Conservation (phyloP, 2,888 invertebrate species). For the Abrostola triplasia region DNA sequence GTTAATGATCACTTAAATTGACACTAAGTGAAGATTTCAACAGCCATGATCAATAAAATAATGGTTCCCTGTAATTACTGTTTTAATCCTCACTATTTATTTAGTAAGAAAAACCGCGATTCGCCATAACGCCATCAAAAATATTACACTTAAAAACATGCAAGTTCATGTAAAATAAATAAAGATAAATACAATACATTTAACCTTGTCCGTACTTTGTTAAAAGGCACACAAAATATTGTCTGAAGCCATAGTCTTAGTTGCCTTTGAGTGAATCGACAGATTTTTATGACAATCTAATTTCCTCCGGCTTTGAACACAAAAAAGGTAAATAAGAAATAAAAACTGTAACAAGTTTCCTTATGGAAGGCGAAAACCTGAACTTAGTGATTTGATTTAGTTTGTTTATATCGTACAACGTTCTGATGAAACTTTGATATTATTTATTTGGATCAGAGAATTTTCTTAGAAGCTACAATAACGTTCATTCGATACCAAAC, state of each 20-base stretch:
- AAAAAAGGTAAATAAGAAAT: conserved; percentile 6
- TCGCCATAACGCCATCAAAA: conserved; percentile 20
- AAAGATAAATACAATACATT: conserved; percentile 9
- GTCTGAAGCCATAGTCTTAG: neutral
- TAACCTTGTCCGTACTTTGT: conserved; percentile 1
- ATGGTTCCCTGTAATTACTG: too few species aligned
- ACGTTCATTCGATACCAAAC: too few species aligned
- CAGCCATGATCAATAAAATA: too few species aligned
- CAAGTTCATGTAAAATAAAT: conserved; percentile 15
- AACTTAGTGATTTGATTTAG: conserved; percentile 6
- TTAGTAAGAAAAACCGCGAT: neutral
- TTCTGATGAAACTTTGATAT: too few species aligned
- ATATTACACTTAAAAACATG: conserved; percentile 22
- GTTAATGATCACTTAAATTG: too few species aligned
- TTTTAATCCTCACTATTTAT: too few species aligned
- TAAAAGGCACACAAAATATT: conserved; percentile 11
- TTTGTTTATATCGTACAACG: conserved; percentile 1
- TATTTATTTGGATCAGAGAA: too few species aligned
- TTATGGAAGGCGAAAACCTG: neutral
- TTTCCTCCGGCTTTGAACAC: conserved; percentile 17
- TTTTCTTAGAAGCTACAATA: too few species aligned
- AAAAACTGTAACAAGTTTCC: neutral
- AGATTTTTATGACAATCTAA: conserved; percentile 13
- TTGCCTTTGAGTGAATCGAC: conserved; percentile 1
- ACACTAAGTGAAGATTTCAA: too few species aligned